These are phyloP conservation scores for Pycnomerus fuliginosus DNA, from an alignment of 2,888 invertebrate genomes.

Conservation along the genomic window DNA sequence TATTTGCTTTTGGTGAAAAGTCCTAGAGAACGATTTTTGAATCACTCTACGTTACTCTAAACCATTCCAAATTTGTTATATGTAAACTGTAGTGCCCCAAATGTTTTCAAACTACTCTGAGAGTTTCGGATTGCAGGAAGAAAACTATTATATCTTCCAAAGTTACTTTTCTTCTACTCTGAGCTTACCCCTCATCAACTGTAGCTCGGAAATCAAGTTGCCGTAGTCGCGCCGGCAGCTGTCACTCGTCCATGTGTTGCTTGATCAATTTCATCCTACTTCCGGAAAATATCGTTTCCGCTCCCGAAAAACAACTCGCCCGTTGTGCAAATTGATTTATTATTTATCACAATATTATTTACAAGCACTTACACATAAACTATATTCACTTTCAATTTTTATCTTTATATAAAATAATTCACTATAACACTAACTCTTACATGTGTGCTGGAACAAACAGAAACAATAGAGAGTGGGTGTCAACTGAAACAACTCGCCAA, in stretches of 20 bases:
- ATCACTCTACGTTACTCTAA: too few relatives aligned
- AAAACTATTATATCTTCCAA: too few relatives aligned
- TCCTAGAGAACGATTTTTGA: too few relatives aligned
- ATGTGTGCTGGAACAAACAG: conserved; percentile 34
- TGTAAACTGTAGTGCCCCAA: too few relatives aligned
- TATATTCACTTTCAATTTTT: conserved; percentile 42
- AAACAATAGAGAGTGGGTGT: conserved; percentile 32
- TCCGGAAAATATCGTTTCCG: too few relatives aligned
- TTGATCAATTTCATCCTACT: conserved; percentile 14
- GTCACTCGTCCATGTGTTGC: conserved; percentile 8
- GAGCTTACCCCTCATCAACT: too few relatives aligned
- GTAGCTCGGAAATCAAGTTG: too few relatives aligned
- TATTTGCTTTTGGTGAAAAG: too few relatives aligned
- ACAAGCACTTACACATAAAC: conserved; percentile 52
- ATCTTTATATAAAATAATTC: conserved; percentile 44
- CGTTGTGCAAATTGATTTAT: conserved; percentile 50
- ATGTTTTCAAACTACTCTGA: too few relatives aligned
- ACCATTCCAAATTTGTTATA: too few relatives aligned
- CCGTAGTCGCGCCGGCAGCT: conserved; percentile 9
- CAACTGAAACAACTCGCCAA: conserved; percentile 29
- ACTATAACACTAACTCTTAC: conserved; percentile 42
- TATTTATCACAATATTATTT: conserved; percentile 55
- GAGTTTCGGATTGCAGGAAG: too few relatives aligned
- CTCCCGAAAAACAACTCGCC: background rate
- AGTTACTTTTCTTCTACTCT: too few relatives aligned